phyloP scores from a whole-genome alignment of 92 coral and sea anemone genomes.

The Ricordea florida region DNA sequence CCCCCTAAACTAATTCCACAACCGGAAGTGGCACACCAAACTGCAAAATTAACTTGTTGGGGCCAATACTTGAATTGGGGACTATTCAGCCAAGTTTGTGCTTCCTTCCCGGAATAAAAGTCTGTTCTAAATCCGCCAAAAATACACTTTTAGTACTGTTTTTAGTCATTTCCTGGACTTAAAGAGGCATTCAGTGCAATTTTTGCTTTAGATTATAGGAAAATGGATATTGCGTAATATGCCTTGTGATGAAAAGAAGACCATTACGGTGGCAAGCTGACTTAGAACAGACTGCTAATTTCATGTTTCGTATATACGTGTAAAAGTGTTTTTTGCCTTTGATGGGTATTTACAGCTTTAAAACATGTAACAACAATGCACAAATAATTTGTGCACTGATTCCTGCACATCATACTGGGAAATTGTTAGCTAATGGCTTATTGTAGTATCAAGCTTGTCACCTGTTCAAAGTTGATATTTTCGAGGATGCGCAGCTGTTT shows the following conservation, averaged over 20 bases:
- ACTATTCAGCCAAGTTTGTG: no score
- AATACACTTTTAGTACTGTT: constrained; percentile 26
- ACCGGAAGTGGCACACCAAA: no score
- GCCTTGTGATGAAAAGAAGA: background rate
- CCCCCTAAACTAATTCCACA: no score
- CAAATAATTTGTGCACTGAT: background rate
- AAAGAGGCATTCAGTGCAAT: constrained; percentile 38
- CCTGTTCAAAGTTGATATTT: background rate
- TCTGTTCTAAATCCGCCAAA: no score
- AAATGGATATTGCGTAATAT: background rate
- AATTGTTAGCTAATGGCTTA: background rate
- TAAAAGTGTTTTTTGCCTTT: constrained; percentile 8
- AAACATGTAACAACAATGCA: background rate
- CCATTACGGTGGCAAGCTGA: background rate
- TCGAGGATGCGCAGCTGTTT: background rate
- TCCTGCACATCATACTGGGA: background rate
- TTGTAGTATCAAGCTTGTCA: background rate
- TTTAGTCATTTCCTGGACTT: constrained; percentile 32
- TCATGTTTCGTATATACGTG: background rate
- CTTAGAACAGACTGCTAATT: background rate
- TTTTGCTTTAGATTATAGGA: constrained; percentile 5
- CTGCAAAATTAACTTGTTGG: no score
- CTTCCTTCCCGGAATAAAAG: no score
- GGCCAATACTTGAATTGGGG: no score
- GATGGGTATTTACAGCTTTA: background rate